Evolutionary conservation across 2,113 vertebrate species (phyloP).

Genomic region (Pteruthius melanotis): DNA sequence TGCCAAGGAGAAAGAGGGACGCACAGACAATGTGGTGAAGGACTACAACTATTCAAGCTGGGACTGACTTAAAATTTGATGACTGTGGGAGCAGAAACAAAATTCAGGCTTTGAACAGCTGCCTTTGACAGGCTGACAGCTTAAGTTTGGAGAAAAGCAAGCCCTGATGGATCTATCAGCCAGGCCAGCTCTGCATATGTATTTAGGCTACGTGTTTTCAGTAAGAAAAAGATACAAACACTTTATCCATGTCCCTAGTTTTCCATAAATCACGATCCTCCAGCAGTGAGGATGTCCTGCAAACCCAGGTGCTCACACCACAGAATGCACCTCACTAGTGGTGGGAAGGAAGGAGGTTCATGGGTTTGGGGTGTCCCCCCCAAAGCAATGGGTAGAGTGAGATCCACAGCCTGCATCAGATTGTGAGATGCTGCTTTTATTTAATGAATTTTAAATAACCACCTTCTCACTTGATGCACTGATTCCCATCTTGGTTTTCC

Average conservation of each 20-base stretch:
- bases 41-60: background rate
- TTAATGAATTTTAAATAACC: background rate
- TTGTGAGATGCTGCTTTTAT: background rate
- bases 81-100: background rate
- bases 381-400: fast-evolving
- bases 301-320: fast-evolving
- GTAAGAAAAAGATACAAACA: background rate
- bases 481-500: background rate
- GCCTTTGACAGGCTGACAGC: background rate
- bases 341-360: background rate
- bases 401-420: background rate
- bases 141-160: background rate
- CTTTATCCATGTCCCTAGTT: background rate
- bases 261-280: background rate
- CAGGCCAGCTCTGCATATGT: background rate
- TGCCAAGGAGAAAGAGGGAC: fast-evolving
- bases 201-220: background rate
- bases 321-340: background rate
- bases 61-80: background rate
- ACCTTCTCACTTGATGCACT: background rate
- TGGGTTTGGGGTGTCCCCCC: background rate
- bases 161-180: background rate
- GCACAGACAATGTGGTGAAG: fast-evolving
- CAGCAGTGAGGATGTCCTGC: fast-evolving
- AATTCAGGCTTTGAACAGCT: background rate